A percentile compares a stretch with the other conserved stretches of the same genome.
These are phyloP conservation scores for Lypha dubia DNA, from an alignment of 2,888 invertebrate species.

Conservation along the genomic window DNA sequence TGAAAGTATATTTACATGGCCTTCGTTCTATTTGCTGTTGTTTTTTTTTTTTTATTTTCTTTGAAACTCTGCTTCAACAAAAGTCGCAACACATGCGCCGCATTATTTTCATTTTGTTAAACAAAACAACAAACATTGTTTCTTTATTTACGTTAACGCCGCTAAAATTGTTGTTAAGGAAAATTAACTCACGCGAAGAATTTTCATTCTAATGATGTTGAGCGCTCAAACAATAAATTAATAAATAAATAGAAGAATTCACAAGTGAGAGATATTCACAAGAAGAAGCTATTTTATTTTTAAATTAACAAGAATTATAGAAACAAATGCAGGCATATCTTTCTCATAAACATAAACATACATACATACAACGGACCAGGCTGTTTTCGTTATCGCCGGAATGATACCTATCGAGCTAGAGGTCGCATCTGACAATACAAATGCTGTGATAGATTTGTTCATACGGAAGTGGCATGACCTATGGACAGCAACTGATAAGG, in stretches of 20 bases:
- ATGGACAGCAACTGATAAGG: too few species aligned
- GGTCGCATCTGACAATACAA: too few species aligned
- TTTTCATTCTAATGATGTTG: slow-evolving; percentile 28
- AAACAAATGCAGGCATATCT: neutral
- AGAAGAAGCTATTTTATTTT: too few species aligned
- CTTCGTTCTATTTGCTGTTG: neutral
- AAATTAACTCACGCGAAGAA: slow-evolving; percentile 38
- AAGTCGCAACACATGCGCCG: slow-evolving; percentile 64
- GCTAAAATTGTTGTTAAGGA: slow-evolving; percentile 22
- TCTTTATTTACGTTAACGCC: slow-evolving; percentile 26
- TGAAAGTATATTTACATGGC: neutral
- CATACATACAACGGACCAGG: too few species aligned
- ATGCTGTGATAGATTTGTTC: too few species aligned
- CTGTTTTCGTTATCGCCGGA: too few species aligned
- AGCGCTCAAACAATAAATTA: too few species aligned
- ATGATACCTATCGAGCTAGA: too few species aligned
- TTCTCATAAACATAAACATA: too few species aligned
- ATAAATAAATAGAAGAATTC: slow-evolving; percentile 38
- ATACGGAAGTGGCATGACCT: too few species aligned
- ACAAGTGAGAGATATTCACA: slow-evolving; percentile 39
- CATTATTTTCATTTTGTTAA: slow-evolving; percentile 19
- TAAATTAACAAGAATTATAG: too few species aligned
- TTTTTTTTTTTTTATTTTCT: slow-evolving; percentile 19
- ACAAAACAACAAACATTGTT: slow-evolving; percentile 36
- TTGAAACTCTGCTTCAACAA: slow-evolving; percentile 42